A percentile compares a stretch with the other conserved stretches of the same genome.
phyloP scores from a whole-genome alignment of 2,888 invertebrate species.

The Vannuccia rotundouncinata region DNA sequence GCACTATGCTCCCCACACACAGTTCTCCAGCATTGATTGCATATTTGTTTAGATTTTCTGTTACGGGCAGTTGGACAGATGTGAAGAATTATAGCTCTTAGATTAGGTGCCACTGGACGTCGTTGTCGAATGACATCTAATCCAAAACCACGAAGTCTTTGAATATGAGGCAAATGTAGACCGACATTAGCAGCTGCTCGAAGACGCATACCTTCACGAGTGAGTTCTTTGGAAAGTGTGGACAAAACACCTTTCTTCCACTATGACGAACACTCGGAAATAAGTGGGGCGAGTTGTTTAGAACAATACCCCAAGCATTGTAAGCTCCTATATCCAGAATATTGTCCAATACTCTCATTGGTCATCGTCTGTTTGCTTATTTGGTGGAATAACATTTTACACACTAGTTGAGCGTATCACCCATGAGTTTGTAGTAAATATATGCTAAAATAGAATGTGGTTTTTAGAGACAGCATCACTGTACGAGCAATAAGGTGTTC shows the following conservation, averaged over 20 bases:
- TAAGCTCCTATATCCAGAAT: not conserved
- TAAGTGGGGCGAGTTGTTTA: not conserved
- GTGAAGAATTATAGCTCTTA: not conserved
- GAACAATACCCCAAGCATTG: not conserved
- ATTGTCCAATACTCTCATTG: not conserved
- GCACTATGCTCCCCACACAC: too few relatives aligned
- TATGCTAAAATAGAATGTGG: not conserved
- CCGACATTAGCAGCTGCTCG: not conserved
- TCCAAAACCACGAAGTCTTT: not conserved
- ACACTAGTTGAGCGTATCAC: not conserved
- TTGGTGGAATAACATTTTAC: not conserved
- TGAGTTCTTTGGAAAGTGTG: not conserved
- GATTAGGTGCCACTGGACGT: not conserved
- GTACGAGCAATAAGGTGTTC: not conserved
- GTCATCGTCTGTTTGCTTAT: not conserved
- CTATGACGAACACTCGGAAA: not conserved
- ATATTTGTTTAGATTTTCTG: too few relatives aligned
- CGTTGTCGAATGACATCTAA: not conserved
- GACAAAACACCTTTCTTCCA: not conserved
- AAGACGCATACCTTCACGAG: not conserved
- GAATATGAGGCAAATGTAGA: not conserved
- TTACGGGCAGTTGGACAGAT: not conserved
- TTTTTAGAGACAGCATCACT: not conserved
- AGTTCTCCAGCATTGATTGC: too few relatives aligned
- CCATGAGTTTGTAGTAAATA: not conserved